A percentile compares a stretch with the other conserved stretches of the same genome.
phyloP scores from a whole-genome alignment of 2,113 vertebrate genomes.

The Indri indri region DNA sequence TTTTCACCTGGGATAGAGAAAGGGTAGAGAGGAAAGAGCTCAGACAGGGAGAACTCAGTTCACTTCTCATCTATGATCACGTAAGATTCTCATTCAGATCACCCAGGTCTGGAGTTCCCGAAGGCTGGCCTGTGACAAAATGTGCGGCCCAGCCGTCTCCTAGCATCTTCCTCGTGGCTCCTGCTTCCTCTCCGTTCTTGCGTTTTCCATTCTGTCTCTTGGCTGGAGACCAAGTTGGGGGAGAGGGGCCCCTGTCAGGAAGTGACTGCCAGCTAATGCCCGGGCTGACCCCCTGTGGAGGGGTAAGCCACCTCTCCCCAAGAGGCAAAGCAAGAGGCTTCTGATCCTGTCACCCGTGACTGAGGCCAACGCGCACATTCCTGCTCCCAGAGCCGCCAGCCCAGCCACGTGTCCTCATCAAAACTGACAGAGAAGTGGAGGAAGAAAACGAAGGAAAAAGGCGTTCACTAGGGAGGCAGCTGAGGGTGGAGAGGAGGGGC shows the following conservation, averaged over 20 bases:
- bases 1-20: background rate
- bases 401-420: slow-evolving; percentile 65
- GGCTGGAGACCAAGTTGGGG: slow-evolving; percentile 79
- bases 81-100: background rate
- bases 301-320: slow-evolving; percentile 81
- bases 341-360: slow-evolving; percentile 82
- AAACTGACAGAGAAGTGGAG: background rate
- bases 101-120: background rate
- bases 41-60: background rate
- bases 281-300: slow-evolving; percentile 79
- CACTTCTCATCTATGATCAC: background rate
- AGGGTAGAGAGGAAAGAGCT: background rate
- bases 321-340: slow-evolving; percentile 83
- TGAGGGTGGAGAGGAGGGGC: background rate
- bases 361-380: slow-evolving; percentile 80
- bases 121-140: background rate
- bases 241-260: slow-evolving; percentile 82
- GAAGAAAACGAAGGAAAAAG: background rate
- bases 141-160: background rate
- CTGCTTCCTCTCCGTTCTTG: slow-evolving; percentile 65
- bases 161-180: background rate
- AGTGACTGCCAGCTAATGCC: slow-evolving; percentile 83
- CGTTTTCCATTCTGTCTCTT: slow-evolving; percentile 77
- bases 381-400: slow-evolving; percentile 78
- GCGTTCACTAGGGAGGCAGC: background rate